Percentiles rank a stretch among this genome's conserved stretches.
Conservation (phyloP, 53 echinoderm and acorn worm genomes). For the Apostichopus leukothele region DNA sequence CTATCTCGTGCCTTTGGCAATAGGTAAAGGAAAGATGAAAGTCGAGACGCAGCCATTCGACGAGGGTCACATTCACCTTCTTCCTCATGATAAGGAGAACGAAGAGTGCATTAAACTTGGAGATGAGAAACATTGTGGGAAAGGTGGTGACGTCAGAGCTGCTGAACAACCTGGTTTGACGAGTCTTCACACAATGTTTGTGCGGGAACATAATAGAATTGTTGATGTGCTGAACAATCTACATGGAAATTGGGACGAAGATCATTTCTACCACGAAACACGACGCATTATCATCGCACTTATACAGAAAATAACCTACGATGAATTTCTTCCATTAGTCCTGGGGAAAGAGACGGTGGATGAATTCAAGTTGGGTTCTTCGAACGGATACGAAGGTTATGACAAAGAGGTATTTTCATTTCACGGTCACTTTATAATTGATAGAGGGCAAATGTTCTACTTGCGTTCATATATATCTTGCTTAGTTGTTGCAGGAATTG, state of each 20-base stretch:
- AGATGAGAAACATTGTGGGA: constrained; percentile 56
- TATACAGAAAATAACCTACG: constrained; percentile 75
- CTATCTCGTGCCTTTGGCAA: too few relatives aligned
- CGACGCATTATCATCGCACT: constrained; percentile 60
- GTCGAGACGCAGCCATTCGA: constrained; percentile 34
- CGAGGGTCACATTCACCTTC: constrained; percentile 37
- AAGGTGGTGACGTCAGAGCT: constrained; percentile 72
- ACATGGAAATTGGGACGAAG: constrained; percentile 66
- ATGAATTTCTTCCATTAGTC: constrained; percentile 73
- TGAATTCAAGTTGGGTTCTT: constrained; percentile 23
- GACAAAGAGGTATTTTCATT: neutral
- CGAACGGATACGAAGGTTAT: constrained; percentile 8
- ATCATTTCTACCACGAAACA: constrained; percentile 66
- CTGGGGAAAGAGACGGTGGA: constrained; percentile 53
- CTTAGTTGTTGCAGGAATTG: neutral
- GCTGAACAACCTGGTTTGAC: constrained; percentile 76
- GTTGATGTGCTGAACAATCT: constrained; percentile 36
- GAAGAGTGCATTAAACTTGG: constrained; percentile 32
- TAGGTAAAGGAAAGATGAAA: constrained; percentile 7
- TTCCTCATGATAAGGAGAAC: constrained; percentile 47
- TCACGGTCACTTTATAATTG: neutral
- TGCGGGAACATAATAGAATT: constrained; percentile 60
- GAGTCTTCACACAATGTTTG: constrained; percentile 66
- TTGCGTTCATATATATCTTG: neutral
- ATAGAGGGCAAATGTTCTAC: neutral